Conservation (phyloP, 2,113 vertebrate species). For the Eulacestoma nigropectus region DNA sequence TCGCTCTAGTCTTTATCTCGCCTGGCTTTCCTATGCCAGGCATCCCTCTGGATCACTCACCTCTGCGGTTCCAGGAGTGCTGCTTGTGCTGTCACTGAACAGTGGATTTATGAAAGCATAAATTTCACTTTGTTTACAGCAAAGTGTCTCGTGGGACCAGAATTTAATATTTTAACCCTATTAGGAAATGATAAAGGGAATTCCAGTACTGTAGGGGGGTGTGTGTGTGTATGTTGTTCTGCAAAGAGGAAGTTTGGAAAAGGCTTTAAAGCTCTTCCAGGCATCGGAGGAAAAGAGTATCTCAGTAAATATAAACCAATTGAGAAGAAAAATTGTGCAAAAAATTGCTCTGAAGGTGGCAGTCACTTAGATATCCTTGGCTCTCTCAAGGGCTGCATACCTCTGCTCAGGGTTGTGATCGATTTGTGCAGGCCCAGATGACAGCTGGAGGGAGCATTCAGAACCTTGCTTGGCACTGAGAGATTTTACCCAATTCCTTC, state of each 20-base stretch:
- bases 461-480: not conserved
- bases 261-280: not conserved
- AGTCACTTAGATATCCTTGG: not conserved
- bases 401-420: not conserved
- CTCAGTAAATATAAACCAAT: not conserved
- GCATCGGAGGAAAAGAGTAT: not conserved
- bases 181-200: not conserved
- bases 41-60: not conserved
- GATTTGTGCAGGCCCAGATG: not conserved
- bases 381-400: not conserved
- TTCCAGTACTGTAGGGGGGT: rapidly evolving
- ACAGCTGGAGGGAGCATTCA: not conserved
- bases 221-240: not conserved
- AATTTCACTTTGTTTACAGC: not conserved
- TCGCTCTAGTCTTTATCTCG: not conserved
- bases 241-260: not conserved
- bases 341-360: not conserved
- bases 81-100: not conserved
- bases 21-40: rapidly evolving
- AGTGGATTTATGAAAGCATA: not conserved
- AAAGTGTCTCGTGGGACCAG: not conserved
- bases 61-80: not conserved
- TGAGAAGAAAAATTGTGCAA: not conserved
- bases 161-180: not conserved
- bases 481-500: not conserved